Base-by-base conservation (phyloP, 2,888 invertebrate species). In the Latrodectus elegans region DNA sequence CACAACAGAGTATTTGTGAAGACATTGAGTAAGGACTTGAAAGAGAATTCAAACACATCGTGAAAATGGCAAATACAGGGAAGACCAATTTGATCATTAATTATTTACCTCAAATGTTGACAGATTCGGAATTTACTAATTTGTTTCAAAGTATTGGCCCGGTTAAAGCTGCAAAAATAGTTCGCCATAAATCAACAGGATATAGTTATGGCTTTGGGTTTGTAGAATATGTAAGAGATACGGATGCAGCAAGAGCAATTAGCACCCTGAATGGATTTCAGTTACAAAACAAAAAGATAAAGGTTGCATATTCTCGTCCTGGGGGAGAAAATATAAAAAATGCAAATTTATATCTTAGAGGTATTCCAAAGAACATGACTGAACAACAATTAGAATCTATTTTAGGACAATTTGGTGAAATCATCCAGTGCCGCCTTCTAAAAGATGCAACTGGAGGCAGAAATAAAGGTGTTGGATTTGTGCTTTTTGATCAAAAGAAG, bases 151-250 rank as follows among this genome's bases (percentile, higher is more conserved):
- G 95, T 80, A 95, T 97, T 90, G 98, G 98, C 76, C 96, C 96
- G 38, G 95, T 98, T 73, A 97, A 97, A 92, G 96, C 96, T 91
- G 96, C 96, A 92, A 94, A 97, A 91, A 96, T 98, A 49, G 91
- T 92, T 15, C 90, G 93, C 8, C 92, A 93, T 88, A 91, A 92
- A 78, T 89, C 90, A 94, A 97, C 97, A 92, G 97, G 97, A 75
- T 98, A 98, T 94, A 97, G 97, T 93, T 98, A 96, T 93, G 98
- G 98, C 68, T 98, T 97, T 93, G 98, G 97, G 67, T 98, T 98
- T 93, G 97, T 98, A 72, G 97, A 98, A 93, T 98, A 96, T 92
- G 94, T 95, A 80, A 95, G 95, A 87, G 95, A 96, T 89, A 95
- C 96, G 91, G 97, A 97, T 93, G 97, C 98, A 64, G 93, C 95